These are phyloP conservation scores for Phenganax stokvisi DNA, from an alignment of 92 coral and sea anemone species.

Conservation along the genomic window DNA sequence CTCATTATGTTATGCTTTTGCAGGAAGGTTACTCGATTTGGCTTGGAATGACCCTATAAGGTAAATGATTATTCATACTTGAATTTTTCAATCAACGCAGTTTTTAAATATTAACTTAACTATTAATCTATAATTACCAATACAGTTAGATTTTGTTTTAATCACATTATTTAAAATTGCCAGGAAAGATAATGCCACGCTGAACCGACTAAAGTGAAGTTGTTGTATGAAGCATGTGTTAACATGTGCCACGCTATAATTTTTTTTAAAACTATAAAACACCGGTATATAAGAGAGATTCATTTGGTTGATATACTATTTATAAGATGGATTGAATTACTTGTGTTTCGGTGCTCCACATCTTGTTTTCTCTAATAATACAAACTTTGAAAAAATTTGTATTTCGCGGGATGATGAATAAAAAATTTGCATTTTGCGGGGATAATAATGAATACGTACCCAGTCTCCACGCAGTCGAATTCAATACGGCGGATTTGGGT, in stretches of 20 bases:
- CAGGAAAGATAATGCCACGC: neutral
- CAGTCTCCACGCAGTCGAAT: too few species aligned
- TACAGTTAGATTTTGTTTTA: neutral
- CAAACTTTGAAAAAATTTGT: neutral
- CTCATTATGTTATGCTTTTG: too few species aligned
- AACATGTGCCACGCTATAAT: neutral
- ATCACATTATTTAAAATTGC: neutral
- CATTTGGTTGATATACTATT: neutral
- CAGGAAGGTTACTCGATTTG: too few species aligned
- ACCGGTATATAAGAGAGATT: neutral
- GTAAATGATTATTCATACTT: neutral
- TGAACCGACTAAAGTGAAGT: neutral
- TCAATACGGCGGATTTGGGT: too few species aligned
- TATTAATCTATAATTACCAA: neutral
- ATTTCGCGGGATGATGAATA: too few species aligned
- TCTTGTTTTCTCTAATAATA: neutral
- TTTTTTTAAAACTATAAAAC: neutral
- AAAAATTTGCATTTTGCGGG: too few species aligned
- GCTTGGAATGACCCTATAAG: too few species aligned
- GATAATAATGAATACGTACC: too few species aligned
- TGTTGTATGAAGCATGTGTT: neutral
- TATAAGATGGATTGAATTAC: neutral
- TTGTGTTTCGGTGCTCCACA: neutral
- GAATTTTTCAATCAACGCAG: neutral
- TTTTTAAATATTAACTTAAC: neutral